Evolutionary conservation across 2,113 vertebrate species (phyloP), one percentile per base, ranked within the genome.

Genomic region (Engystomops pustulosus): DNA sequence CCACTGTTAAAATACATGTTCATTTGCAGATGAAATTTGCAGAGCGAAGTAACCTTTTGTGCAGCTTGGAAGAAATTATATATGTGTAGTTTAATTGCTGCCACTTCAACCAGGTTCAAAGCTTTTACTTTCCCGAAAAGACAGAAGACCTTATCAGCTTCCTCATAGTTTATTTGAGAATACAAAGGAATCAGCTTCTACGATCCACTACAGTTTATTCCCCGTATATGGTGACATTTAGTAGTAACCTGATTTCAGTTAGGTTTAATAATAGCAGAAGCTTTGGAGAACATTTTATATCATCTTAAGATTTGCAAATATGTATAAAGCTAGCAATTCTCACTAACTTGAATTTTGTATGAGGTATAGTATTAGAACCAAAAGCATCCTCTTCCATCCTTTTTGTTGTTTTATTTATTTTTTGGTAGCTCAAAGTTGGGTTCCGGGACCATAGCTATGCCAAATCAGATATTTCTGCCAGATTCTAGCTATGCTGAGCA

Each of bases 101-200:
- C 76, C 83, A 85, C 75, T 67, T 85, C 75, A 79, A 62, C 75
- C 65, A 58, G 34, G 72, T 62, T 70, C 75, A 79, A 67, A 85
- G 36, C 62, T 23, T 36, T 85, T 85, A 85, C 72, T 79, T 78
- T 75, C 75, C 62, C 60, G 62, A 38, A 78, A 25, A 67, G 83
- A 85, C 75, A 85, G 82, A 78, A 78, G 62, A 70, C 75, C 83
- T 79, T 79, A 79, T 79, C 62, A 79, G 75, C n/a, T 58, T 27
- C 18, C 30, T 32, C 15, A 49, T 47, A 17, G 30, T 41, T 77
- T 77, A 47, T 41, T 36, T 32, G 20, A 38, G 58, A 25, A 53
- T 18, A 20, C 6, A 84, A 77, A 32, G 49, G 30, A 53, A 81
- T 55, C 4, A 34, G 65, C 51, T 34, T 27, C 34, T 23, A 80